These are phyloP conservation scores for Ctenicera cuprea DNA, from an alignment of 2,888 invertebrate species.

Conservation along the genomic window DNA sequence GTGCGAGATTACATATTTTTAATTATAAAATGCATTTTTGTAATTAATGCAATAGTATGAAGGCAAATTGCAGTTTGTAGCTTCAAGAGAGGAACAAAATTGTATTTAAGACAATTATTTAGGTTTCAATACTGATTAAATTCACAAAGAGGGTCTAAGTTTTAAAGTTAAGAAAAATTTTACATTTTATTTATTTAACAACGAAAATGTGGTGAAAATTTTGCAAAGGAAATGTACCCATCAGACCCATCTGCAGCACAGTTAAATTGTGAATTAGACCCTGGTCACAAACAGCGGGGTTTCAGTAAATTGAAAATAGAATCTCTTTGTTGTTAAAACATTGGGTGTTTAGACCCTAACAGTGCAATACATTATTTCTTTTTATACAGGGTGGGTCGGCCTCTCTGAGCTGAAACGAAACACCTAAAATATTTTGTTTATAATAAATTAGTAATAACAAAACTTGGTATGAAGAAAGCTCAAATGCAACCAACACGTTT, in stretches of 20 bases:
- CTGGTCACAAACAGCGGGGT: conserved; percentile 65
- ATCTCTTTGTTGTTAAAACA: conserved; percentile 58
- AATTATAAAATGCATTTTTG: conserved; percentile 10
- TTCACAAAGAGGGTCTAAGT: no score
- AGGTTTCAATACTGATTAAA: no score
- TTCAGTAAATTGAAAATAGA: conserved; percentile 68
- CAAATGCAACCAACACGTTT: no score
- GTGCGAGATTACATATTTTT: conserved; percentile 3
- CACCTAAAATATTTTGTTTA: no score
- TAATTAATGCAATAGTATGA: background rate
- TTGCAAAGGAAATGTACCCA: background rate
- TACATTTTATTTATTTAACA: background rate
- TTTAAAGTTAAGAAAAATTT: background rate
- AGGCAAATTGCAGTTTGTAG: no score
- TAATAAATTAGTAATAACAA: no score
- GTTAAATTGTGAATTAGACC: conserved; percentile 54
- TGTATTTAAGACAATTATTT: no score
- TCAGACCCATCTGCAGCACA: background rate
- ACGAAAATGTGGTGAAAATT: background rate
- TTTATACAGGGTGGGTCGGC: no score
- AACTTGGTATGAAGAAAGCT: no score
- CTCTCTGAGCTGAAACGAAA: no score
- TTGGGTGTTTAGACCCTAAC: no score
- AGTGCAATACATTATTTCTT: no score
- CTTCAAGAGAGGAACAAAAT: background rate